Percentiles rank a stretch among this genome's conserved stretches.
Evolutionary conservation across 2,113 vertebrate genomes (phyloP).

Genomic region (Dromaius novaehollandiae): DNA sequence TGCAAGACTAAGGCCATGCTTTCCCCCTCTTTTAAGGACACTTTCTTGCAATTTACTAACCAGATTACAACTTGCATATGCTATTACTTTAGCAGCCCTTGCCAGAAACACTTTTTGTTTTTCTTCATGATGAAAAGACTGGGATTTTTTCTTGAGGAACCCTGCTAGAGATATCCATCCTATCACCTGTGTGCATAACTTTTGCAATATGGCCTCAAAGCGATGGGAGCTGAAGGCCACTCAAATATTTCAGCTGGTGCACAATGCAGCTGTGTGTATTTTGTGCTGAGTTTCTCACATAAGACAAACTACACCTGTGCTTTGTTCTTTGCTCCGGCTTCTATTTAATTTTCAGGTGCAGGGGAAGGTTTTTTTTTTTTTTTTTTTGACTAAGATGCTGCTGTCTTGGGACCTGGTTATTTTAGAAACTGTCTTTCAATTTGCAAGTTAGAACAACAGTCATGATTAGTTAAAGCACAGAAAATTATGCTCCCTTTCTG

Average conservation of each 20-base stretch:
- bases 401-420: not conserved
- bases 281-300: not conserved
- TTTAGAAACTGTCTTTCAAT: not conserved
- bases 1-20: not conserved
- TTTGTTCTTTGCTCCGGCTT: not conserved
- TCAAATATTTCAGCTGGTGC: not conserved
- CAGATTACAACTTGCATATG: not conserved
- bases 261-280: not conserved
- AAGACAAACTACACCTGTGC: not conserved
- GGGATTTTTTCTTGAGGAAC: not conserved
- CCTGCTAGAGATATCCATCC: not conserved
- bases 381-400: not conserved
- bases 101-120: rapidly evolving
- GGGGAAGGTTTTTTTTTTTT: not conserved
- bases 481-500: not conserved
- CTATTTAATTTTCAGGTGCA: not conserved
- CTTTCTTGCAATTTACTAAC: not conserved
- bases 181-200: rapidly evolving
- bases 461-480: not conserved
- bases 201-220: not conserved
- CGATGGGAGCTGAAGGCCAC: not conserved
- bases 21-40: not conserved
- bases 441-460: not conserved
- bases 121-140: not conserved
- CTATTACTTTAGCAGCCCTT: not conserved